These are phyloP conservation scores for Linyphia triangularis DNA, from an alignment of 2,888 invertebrate species.

Conservation along the genomic window DNA sequence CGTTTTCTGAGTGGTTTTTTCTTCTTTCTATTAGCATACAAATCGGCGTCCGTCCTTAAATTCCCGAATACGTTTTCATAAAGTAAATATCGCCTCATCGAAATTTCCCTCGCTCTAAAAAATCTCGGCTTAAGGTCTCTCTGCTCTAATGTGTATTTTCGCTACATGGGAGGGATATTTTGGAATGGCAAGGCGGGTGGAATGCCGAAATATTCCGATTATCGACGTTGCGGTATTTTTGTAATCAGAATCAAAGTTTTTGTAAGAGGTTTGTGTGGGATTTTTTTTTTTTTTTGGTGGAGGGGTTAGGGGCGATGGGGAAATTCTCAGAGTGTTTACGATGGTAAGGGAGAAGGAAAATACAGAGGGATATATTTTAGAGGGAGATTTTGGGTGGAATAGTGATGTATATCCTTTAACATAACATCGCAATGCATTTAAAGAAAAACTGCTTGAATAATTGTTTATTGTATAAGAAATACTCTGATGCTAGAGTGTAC, in stretches of 20 bases:
- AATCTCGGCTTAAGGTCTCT: constrained; percentile 62
- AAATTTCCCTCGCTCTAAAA: constrained; percentile 39
- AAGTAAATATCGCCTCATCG: constrained; percentile 70
- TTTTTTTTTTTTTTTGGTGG: neutral
- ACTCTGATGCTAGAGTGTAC: too few species aligned
- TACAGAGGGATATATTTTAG: neutral
- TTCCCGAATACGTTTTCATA: constrained; percentile 62
- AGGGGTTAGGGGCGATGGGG: neutral
- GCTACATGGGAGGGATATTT: neutral
- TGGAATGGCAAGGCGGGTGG: neutral
- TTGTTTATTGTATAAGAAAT: too few species aligned
- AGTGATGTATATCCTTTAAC: too few species aligned
- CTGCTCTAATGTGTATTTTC: constrained; percentile 45
- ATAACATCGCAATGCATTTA: too few species aligned
- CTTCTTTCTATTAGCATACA: constrained; percentile 70
- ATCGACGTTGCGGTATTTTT: constrained; percentile 66
- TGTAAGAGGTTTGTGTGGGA: constrained; percentile 21
- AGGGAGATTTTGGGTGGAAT: too few species aligned
- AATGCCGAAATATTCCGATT: constrained; percentile 67
- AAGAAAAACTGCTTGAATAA: too few species aligned
- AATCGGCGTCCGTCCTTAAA: constrained; percentile 56
- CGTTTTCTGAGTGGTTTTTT: constrained; percentile 14
- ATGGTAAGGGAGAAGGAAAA: constrained; percentile 8
- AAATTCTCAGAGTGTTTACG: constrained; percentile 56
- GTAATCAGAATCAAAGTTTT: constrained; percentile 69